Base-by-base conservation (phyloP, 2,888 invertebrate species). In the Helleia helle region DNA sequence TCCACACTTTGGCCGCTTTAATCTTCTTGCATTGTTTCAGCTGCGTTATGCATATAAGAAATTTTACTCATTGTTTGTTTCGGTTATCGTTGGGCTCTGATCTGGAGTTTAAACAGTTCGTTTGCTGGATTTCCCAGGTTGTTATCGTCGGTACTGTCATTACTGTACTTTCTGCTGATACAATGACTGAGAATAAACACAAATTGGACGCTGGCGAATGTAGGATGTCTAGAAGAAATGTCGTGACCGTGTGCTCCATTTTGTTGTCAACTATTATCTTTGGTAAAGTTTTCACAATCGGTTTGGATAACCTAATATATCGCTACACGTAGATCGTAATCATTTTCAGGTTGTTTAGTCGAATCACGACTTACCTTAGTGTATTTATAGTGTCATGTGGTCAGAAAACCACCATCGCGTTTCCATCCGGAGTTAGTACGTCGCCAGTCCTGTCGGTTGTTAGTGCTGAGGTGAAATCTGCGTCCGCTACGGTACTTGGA, bases 401-500 rank as follows among this genome's bases (percentile, higher is more conserved):
- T n/a, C n/a, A n/a, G n/a, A n/a, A n/a, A n/a, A n/a, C n/a, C n/a
- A n/a, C n/a, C n/a, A n/a, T n/a, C n/a, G n/a, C n/a, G n/a, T n/a
- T n/a, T n/a, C n/a, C n/a, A n/a, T n/a, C n/a, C n/a, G n/a, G n/a
- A n/a, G n/a, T n/a, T n/a, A n/a, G n/a, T n/a, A n/a, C n/a, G n/a
- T n/a, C n/a, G n/a, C n/a, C n/a, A n/a, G n/a, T 24, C 13, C n/a
- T 17, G 37, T n/a, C n/a, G n/a, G n/a, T 41, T 47, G 45, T 41
- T 43, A 44, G 53, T 52, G 47, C 44, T 52, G 70, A 71, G 71
- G 77, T 73, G 71, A 75, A 76, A 72, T 72, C 71, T 62, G 55
- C 63, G 68, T 75, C 72, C 55, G 71, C 71, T 79, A 80, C 81
- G 81, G 83, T 81, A 81, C 79, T 81, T 34, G 9, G 34, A 34